Conservation (phyloP, 2,113 vertebrate species). For the Maylandia zebra region DNA sequence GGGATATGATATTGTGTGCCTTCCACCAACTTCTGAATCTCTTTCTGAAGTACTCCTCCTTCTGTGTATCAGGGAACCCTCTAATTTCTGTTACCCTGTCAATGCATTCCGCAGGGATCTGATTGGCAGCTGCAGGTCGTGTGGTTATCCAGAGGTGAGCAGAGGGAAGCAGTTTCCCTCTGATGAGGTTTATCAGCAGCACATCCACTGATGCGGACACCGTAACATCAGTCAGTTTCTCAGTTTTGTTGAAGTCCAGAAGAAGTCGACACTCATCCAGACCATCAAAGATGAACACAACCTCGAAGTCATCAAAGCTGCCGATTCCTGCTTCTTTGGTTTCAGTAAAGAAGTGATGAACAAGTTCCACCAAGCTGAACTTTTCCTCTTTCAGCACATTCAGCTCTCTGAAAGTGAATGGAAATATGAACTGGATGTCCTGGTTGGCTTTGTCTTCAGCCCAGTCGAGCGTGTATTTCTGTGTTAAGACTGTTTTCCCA, state of each 20-base stretch:
- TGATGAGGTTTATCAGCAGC: neutral
- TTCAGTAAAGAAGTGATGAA: neutral
- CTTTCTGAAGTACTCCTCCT: neutral
- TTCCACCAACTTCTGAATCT: neutral
- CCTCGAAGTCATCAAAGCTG: accelerated
- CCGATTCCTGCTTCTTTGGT: neutral
- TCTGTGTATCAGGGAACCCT: accelerated
- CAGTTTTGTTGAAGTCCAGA: accelerated
- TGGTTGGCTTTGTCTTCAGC: neutral
- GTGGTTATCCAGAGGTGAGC: neutral
- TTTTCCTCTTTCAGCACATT: neutral
- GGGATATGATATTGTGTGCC: accelerated
- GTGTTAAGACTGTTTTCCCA: neutral
- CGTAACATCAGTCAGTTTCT: accelerated
- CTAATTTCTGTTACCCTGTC: accelerated
- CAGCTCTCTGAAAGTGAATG: neutral
- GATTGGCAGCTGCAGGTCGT: neutral
- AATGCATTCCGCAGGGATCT: accelerated
- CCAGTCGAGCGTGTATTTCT: accelerated
- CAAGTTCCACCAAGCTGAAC: neutral
- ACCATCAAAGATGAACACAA: neutral
- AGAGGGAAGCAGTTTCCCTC: accelerated
- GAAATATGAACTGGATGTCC: neutral
- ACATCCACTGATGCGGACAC: accelerated
- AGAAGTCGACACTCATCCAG: neutral